phyloP scores from a whole-genome alignment of 2,888 invertebrate genomes.

The Coelinius sp. region DNA sequence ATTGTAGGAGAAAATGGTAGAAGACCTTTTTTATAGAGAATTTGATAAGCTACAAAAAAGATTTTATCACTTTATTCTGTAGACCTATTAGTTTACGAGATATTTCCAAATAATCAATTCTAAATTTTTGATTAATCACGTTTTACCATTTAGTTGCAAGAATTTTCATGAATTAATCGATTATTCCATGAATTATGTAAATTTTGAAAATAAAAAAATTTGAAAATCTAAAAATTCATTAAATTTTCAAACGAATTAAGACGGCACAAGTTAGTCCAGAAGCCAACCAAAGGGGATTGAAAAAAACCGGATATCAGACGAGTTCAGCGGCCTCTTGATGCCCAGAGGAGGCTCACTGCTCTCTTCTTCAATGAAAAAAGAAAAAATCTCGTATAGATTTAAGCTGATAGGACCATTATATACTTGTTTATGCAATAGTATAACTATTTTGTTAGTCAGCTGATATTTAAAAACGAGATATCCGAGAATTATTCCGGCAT shows the following conservation, averaged over 20 bases:
- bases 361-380: constrained; percentile 16
- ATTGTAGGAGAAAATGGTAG: too few relatives aligned
- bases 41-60: too few relatives aligned
- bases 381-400: background rate
- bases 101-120: too few relatives aligned
- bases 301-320: constrained; percentile 49
- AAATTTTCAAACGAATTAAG: background rate
- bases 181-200: too few relatives aligned
- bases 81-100: too few relatives aligned
- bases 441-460: constrained; percentile 4
- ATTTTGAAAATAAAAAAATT: background rate
- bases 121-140: too few relatives aligned
- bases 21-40: too few relatives aligned
- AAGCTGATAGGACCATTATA: constrained; percentile 2
- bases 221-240: background rate
- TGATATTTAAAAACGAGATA: constrained; percentile 6
- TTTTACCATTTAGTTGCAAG: too few relatives aligned
- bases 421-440: constrained; percentile 18
- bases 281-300: constrained; percentile 20
- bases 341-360: constrained; percentile 38
- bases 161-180: too few relatives aligned
- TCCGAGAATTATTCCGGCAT: background rate
- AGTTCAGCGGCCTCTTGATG: constrained; percentile 47
- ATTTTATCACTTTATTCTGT: too few relatives aligned
- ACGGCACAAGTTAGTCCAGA: constrained; percentile 1